These are phyloP conservation scores for Calameuta pallipes DNA, from an alignment of 2,888 invertebrate genomes.

Conservation along the genomic window DNA sequence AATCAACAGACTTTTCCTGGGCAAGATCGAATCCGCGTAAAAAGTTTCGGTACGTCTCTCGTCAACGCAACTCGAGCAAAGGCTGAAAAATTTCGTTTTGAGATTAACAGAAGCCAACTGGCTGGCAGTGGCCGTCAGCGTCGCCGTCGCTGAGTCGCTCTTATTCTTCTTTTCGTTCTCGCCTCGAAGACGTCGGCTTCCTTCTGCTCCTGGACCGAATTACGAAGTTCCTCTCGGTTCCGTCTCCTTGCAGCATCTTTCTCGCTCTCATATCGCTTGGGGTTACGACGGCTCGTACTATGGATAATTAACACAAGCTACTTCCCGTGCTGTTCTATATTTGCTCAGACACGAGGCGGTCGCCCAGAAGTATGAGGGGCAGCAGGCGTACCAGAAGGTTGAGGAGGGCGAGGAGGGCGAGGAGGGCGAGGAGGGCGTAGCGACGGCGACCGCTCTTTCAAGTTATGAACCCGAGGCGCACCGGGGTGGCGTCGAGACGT, in stretches of 20 bases:
- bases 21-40: slow-evolving; percentile 16
- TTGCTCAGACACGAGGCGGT: slow-evolving; percentile 31
- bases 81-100: slow-evolving; percentile 46
- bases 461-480: not conserved
- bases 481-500: not conserved
- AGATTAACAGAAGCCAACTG: slow-evolving; percentile 52
- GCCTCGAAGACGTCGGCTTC: not conserved
- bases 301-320: slow-evolving; percentile 55
- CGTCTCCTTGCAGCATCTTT: slow-evolving; percentile 15
- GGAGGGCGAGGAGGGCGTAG: no score
- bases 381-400: slow-evolving; percentile 1
- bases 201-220: slow-evolving; percentile 19
- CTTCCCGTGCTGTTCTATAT: slow-evolving; percentile 39
- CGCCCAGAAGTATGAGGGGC: slow-evolving; percentile 19
- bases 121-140: slow-evolving; percentile 35
- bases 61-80: slow-evolving; percentile 32
- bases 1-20: slow-evolving; percentile 18
- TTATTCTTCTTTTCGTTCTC: not conserved
- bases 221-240: slow-evolving; percentile 26
- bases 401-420: not conserved
- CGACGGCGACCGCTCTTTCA: not conserved
- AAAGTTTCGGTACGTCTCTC: slow-evolving; percentile 10
- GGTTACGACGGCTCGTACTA: slow-evolving; percentile 28
- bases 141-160: no score
- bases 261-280: slow-evolving; percentile 1